Conservation (phyloP, 2,797 vertebrate species). For the Pristis pectinata region DNA sequence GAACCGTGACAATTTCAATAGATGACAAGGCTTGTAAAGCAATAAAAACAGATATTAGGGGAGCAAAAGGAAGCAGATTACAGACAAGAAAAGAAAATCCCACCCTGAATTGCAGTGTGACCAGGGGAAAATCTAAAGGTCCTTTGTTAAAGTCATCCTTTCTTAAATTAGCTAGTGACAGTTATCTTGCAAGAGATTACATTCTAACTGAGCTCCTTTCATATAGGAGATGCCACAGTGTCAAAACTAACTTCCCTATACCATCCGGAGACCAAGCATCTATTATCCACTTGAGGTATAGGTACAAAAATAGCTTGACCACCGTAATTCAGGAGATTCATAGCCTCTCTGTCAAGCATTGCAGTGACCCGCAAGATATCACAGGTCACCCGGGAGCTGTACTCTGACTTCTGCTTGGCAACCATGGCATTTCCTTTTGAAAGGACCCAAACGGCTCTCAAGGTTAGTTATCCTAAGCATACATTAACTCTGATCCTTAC, state of each 20-base stretch:
- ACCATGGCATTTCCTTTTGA: neutral
- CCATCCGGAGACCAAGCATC: slow-evolving; percentile 12
- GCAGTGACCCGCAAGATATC: neutral
- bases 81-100: neutral
- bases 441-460: neutral
- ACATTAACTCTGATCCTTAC: neutral
- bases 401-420: slow-evolving; percentile 1
- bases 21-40: neutral
- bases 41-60: neutral
- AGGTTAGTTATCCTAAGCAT: slow-evolving; percentile 28
- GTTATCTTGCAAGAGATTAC: slow-evolving; percentile 12
- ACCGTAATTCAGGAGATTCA: neutral
- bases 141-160: neutral
- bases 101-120: slow-evolving; percentile 3
- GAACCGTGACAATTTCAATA: neutral
- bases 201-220: neutral
- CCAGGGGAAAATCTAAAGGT: neutral
- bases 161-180: slow-evolving; percentile 11
- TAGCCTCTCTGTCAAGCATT: slow-evolving; percentile 1
- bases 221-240: neutral
- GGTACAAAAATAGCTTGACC: slow-evolving; percentile 6
- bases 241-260: neutral
- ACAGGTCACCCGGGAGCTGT: neutral
- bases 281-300: neutral
- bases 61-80: slow-evolving; percentile 13